These are phyloP conservation scores for Caenorhabditis angaria DNA, from an alignment of 2,888 invertebrate genomes.

Conservation along the genomic window DNA sequence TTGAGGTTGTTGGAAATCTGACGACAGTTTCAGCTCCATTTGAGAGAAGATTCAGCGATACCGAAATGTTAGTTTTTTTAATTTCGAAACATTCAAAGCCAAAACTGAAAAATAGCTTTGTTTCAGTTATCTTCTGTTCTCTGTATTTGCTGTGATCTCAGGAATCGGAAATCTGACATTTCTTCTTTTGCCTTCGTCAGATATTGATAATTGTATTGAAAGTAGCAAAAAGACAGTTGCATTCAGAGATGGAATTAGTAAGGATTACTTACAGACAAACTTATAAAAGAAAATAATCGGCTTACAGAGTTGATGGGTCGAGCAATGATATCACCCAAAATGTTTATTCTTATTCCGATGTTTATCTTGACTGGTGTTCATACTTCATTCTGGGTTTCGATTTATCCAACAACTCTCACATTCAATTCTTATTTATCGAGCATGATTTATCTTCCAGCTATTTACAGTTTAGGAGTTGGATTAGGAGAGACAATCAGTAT, in stretches of 20 bases:
- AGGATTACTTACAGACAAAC: no score
- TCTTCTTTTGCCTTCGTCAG: constrained; percentile 39
- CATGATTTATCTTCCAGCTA: constrained; percentile 45
- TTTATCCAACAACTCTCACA: constrained; percentile 52
- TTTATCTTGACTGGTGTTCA: constrained; percentile 43
- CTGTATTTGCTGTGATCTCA: constrained; percentile 34
- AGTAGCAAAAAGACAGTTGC: constrained; percentile 18
- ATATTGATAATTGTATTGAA: constrained; percentile 44
- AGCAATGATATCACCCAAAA: constrained; percentile 27
- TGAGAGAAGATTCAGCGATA: constrained; percentile 35
- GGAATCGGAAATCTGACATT: constrained; percentile 43
- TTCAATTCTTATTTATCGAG: constrained; percentile 43
- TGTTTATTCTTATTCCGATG: constrained; percentile 37
- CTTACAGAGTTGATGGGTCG: constrained; percentile 10
- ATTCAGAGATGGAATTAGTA: constrained; percentile 25
- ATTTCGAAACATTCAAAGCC: no score
- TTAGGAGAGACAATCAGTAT: constrained; percentile 48
- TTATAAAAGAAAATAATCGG: no score
- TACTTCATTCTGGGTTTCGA: constrained; percentile 49
- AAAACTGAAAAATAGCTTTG: no score
- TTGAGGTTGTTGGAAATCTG: constrained; percentile 3
- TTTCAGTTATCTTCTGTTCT: no score
- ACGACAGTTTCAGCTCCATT: background rate
- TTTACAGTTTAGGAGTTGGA: constrained; percentile 46
- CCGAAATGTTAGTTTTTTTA: constrained; percentile 35